Conservation (phyloP, 2,888 invertebrate genomes). For the Dendrolimus houi region DNA sequence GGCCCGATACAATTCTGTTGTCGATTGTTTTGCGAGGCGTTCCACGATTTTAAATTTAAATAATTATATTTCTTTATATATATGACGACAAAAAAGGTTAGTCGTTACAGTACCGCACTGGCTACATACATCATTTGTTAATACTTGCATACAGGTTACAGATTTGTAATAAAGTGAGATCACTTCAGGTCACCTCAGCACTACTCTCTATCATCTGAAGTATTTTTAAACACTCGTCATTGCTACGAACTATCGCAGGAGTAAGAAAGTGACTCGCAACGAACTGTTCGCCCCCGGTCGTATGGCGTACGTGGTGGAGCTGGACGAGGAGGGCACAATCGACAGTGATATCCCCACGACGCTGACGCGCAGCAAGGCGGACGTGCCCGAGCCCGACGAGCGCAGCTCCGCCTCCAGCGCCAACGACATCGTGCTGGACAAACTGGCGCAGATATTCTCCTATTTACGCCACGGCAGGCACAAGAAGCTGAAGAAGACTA, state of each 20-base stretch:
- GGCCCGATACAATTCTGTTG: too few relatives aligned
- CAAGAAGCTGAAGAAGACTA: conserved; percentile 85
- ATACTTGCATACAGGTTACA: too few relatives aligned
- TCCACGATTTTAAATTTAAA: too few relatives aligned
- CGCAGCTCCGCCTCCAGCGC: conserved; percentile 70
- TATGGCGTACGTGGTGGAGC: conserved; percentile 98
- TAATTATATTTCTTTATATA: too few relatives aligned
- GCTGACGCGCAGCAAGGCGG: conserved; percentile 92
- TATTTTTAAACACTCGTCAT: too few relatives aligned
- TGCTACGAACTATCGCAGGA: conserved; percentile 50
- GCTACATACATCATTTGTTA: too few relatives aligned
- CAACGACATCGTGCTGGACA: conserved; percentile 94
- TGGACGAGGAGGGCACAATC: conserved; percentile 85
- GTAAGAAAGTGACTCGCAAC: conserved; percentile 85
- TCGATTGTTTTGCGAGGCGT: too few relatives aligned
- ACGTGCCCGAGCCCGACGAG: conserved; percentile 85
- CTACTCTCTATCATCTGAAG: too few relatives aligned
- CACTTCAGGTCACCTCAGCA: too few relatives aligned
- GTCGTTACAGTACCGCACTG: too few relatives aligned
- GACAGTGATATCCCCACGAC: conserved; percentile 96
- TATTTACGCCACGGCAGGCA: conserved; percentile 92
- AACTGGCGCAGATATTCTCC: conserved; percentile 96
- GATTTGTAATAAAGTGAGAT: too few relatives aligned
- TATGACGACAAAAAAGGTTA: too few relatives aligned
- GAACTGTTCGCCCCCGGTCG: conserved; percentile 96